Conservation (phyloP, 2,888 invertebrate species). For the Beris morrisii region DNA sequence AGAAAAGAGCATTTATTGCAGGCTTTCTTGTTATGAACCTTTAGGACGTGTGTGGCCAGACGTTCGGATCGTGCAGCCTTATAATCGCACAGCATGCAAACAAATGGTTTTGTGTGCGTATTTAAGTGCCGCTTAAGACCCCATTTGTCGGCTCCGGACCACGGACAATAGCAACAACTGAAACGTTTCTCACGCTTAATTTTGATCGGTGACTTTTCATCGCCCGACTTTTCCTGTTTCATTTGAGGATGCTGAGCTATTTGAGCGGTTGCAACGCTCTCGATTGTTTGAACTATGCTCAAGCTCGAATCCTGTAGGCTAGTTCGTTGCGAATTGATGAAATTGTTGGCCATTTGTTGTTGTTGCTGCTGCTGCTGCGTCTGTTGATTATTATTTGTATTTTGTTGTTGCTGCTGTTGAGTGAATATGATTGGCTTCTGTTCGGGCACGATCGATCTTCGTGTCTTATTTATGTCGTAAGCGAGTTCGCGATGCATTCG, state of each 20-base stretch:
- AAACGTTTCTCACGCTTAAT: slow-evolving; percentile 71
- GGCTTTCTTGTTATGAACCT: slow-evolving; percentile 88
- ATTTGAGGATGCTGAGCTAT: slow-evolving; percentile 46
- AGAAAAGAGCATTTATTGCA: slow-evolving; percentile 87
- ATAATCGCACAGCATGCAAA: slow-evolving; percentile 88
- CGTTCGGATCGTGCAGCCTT: slow-evolving; percentile 91
- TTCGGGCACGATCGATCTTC: slow-evolving; percentile 54
- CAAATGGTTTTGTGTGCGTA: slow-evolving; percentile 89
- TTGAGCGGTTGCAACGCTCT: slow-evolving; percentile 54
- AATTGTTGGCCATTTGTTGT: slow-evolving; percentile 41
- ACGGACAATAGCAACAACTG: slow-evolving; percentile 87
- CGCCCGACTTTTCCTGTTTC: slow-evolving; percentile 53
- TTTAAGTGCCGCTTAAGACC: slow-evolving; percentile 89
- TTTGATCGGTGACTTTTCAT: slow-evolving; percentile 49
- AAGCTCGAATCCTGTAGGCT: slow-evolving; percentile 53
- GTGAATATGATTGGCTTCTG: slow-evolving; percentile 37
- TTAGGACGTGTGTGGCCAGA: slow-evolving; percentile 84
- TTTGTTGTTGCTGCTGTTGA: slow-evolving; percentile 43
- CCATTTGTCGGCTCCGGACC: slow-evolving; percentile 94
- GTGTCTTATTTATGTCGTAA: slow-evolving; percentile 81
- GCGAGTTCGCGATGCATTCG: slow-evolving; percentile 89
- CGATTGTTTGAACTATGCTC: slow-evolving; percentile 55
- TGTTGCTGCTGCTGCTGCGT: slow-evolving; percentile 45
- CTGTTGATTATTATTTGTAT: slow-evolving; percentile 44
- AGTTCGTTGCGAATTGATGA: slow-evolving; percentile 41